phyloP scores from a whole-genome alignment of 2,113 vertebrate species.

The Nymphicus hollandicus region DNA sequence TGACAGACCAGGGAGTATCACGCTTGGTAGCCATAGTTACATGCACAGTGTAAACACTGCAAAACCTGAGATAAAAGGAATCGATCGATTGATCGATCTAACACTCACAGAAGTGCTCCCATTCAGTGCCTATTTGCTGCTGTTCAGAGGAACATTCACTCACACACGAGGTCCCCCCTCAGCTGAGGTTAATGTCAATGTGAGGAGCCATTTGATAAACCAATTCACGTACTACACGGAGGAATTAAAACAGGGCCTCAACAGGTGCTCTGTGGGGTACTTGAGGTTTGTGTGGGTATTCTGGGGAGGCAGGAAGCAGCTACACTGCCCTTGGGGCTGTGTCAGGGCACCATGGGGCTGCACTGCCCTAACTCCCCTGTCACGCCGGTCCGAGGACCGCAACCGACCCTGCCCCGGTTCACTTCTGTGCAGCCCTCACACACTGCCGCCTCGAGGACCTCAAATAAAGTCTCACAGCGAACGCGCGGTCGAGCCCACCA shows the following conservation, averaged over 20 bases:
- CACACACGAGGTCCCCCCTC: fast-evolving
- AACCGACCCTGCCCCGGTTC: fast-evolving
- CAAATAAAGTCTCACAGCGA: fast-evolving
- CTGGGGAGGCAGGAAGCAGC: fast-evolving
- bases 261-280: fast-evolving
- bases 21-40: background rate
- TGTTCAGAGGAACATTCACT: background rate
- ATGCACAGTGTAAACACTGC: background rate
- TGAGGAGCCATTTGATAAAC: background rate
- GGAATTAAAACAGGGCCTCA: background rate
- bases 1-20: background rate
- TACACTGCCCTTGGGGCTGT: background rate
- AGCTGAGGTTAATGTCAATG: fast-evolving
- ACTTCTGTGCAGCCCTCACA: too few species aligned
- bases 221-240: background rate
- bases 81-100: fast-evolving
- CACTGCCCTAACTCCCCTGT: fast-evolving
- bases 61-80: background rate
- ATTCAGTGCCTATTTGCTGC: too few species aligned
- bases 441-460: fast-evolving
- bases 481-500: background rate
- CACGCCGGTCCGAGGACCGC: background rate
- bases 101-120: background rate
- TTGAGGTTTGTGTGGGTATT: fast-evolving
- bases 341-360: fast-evolving